Evolutionary conservation across 2,888 invertebrate genomes (phyloP).

Genomic region (Agriopis marginaria): DNA sequence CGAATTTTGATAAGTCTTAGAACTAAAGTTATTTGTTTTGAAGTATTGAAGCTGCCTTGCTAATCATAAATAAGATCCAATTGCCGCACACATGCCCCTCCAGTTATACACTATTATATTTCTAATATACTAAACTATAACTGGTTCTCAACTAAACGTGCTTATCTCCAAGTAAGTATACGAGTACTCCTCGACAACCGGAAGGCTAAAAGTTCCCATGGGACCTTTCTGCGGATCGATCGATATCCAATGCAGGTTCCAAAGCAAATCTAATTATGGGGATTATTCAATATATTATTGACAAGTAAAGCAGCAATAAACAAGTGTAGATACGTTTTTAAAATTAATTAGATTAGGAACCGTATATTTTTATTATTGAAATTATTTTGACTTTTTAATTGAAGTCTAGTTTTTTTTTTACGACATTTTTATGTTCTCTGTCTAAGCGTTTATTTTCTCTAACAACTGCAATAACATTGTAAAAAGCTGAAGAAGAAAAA

Average conservation of each 20-base stretch:
- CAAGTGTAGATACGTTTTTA: background rate
- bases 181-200: conserved; percentile 38
- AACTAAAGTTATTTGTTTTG: too few relatives aligned
- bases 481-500: too few relatives aligned
- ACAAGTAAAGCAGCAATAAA: background rate
- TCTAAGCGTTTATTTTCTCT: too few relatives aligned
- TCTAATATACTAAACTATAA: background rate
- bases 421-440: too few relatives aligned
- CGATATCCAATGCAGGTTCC: conserved; percentile 31
- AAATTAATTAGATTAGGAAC: background rate
- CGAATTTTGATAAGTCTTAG: too few relatives aligned
- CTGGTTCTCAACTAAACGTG: conserved; percentile 13
- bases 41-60: too few relatives aligned
- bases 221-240: conserved; percentile 45
- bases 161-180: conserved; percentile 28
- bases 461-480: too few relatives aligned
- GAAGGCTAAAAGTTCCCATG: conserved; percentile 51
- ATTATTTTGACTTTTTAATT: background rate
- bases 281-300: conserved; percentile 1
- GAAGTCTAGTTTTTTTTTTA: too few relatives aligned
- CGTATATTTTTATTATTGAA: too few relatives aligned
- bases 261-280: conserved; percentile 17
- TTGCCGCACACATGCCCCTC: too few relatives aligned
- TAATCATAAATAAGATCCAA: too few relatives aligned
- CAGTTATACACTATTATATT: too few relatives aligned